Evolutionary conservation across 2,113 vertebrate genomes (phyloP), one percentile per base, ranked within the genome.

Genomic region (Lutjanus erythropterus): DNA sequence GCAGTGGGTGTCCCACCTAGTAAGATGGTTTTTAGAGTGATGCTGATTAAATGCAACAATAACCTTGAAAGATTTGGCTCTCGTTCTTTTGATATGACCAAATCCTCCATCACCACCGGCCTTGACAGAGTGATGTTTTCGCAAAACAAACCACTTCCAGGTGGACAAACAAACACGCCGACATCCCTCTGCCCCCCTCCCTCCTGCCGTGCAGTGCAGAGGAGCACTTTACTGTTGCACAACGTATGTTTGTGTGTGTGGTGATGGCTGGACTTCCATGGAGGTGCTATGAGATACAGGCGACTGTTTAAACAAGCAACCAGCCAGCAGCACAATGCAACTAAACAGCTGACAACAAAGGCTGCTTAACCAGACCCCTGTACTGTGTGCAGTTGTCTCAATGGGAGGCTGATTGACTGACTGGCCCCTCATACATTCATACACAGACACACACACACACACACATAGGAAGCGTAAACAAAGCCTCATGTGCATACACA

Each of bases 91-190:
- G 58, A 71, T 78, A 71, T 33, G 68, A 64, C 72, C 23, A 7
- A 72, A 81, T 73, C 41, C 31, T 84, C 72, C 69, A 66, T 84
- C 70, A 58, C 49, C 67, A 56, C 25, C 37, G 62, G 75, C 86
- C 58, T 42, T 71, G 75, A 81, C 65, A 60, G 71, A 76, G 59
- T 56, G 55, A 75, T 81, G 81, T 84, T 90, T n/a, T 86, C 75
- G 11, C 56, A 90, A 91, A 92, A 88, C 84, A 90, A 93, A 92
- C 84, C 81, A 77, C 75, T 75, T 85, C 92, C 93, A 94, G 93
- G 91, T 95, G 93, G 87, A 91, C 93, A 94, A 94, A 94, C 92
- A 94, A 88, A 84, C 88, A 91, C 33, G 9, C 62, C 2, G 61
- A 72, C 81, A 69, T 73, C 69, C 29, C 62, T 76, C 69, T 23